phyloP scores from a whole-genome alignment of 2,888 invertebrate species.

The Aphodius sticticus region DNA sequence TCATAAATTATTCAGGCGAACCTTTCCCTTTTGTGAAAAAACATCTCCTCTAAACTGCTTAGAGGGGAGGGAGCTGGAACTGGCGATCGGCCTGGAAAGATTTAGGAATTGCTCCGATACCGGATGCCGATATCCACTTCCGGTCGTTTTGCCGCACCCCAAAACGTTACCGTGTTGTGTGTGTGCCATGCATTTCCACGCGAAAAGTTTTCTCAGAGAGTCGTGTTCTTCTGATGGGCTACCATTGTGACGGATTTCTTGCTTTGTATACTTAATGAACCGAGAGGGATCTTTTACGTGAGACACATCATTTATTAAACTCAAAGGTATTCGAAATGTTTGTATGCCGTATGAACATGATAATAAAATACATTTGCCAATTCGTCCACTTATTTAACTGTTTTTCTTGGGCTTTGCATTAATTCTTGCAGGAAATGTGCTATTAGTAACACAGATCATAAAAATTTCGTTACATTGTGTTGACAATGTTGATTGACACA shows the following conservation, averaged over 20 bases:
- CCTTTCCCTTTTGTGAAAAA: slow-evolving; percentile 17
- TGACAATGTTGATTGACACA: too few species aligned
- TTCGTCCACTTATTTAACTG: too few species aligned
- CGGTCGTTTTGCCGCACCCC: background rate
- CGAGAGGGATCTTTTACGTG: background rate
- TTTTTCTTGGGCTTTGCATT: too few species aligned
- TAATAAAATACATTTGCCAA: too few species aligned
- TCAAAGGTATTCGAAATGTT: too few species aligned
- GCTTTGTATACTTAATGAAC: background rate
- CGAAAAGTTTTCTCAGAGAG: background rate
- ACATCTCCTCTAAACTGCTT: slow-evolving; percentile 25
- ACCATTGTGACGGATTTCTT: background rate
- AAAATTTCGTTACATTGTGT: too few species aligned
- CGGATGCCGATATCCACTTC: background rate
- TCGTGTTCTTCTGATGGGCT: background rate
- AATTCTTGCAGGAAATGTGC: too few species aligned
- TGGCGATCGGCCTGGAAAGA: background rate
- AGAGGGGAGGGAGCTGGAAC: background rate
- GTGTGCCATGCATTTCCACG: background rate
- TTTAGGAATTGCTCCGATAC: background rate
- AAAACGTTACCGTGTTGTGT: background rate
- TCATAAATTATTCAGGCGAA: slow-evolving; percentile 23
- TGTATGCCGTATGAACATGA: too few species aligned
- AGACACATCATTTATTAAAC: background rate
- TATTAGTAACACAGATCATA: too few species aligned